Evolutionary conservation across 37 sponge, comb jelly and placozoan genomes (phyloP).

Genomic region (Chondrosia reniformis): DNA sequence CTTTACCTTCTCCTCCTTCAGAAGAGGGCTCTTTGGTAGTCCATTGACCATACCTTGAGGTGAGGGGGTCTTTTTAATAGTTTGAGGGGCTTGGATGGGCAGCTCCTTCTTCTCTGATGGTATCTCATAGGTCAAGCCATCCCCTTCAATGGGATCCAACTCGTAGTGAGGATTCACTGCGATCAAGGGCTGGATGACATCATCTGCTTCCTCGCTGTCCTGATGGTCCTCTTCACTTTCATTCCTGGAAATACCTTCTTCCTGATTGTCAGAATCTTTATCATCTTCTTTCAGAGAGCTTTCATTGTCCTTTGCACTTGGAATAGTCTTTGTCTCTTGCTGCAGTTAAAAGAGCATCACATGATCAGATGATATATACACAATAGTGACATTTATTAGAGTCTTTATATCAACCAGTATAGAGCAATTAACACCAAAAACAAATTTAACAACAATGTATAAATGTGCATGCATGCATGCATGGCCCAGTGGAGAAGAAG

Average conservation of each 20-base stretch:
- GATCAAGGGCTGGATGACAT: background rate
- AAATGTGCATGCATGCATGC: background rate
- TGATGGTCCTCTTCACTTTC: conserved; percentile 2
- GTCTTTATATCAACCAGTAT: no score
- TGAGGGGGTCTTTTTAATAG: background rate
- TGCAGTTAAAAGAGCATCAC: no score
- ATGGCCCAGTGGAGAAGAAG: background rate
- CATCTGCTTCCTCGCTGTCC: conserved; percentile 9
- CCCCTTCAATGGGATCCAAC: background rate
- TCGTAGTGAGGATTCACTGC: conserved; percentile 6
- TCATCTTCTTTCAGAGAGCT: background rate
- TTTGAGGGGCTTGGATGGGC: background rate
- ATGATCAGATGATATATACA: no score
- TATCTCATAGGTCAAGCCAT: background rate
- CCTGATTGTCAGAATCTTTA: background rate
- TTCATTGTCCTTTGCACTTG: no score
- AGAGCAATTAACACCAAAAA: no score
- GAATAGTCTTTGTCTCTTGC: no score
- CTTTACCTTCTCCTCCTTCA: background rate
- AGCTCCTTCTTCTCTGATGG: background rate
- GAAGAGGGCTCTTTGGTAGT: background rate
- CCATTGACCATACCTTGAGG: background rate
- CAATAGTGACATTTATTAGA: no score
- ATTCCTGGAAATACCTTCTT: background rate
- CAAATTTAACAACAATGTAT: background rate